A percentile compares a stretch with the other conserved stretches of the same genome.
Evolutionary conservation across 2,113 vertebrate species (phyloP).

Genomic region (Gorsachius goisagi): DNA sequence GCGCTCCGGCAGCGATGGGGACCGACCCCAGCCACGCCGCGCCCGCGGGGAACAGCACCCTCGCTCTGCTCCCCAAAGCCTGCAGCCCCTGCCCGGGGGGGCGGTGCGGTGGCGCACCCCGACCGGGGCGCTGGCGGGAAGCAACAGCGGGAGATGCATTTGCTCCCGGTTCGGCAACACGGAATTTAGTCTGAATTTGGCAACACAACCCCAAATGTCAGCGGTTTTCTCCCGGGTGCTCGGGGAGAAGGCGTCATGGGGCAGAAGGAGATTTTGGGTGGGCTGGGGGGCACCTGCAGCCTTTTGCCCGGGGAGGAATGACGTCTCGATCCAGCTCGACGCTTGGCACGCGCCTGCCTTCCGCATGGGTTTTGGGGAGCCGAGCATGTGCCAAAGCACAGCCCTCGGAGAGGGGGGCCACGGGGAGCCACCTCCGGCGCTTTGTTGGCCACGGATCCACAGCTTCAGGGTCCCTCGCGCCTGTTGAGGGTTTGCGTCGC

Average conservation of each 20-base stretch:
- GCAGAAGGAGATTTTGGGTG: background rate
- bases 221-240: fast-evolving
- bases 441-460: fast-evolving
- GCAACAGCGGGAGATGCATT: fast-evolving
- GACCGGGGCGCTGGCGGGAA: background rate
- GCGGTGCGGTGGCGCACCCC: fast-evolving
- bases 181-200: background rate
- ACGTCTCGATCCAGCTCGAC: fast-evolving
- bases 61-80: fast-evolving
- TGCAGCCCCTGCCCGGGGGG: background rate
- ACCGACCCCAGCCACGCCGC: fast-evolving
- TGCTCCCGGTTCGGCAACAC: too few relatives aligned
- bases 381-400: fast-evolving
- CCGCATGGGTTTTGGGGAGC: fast-evolving
- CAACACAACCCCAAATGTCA: fast-evolving
- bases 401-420: fast-evolving
- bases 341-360: fast-evolving
- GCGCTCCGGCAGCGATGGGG: fast-evolving
- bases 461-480: background rate
- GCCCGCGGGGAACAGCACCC: fast-evolving
- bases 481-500: fast-evolving
- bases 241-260: fast-evolving
- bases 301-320: background rate
- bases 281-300: fast-evolving
- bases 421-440: background rate